A percentile compares a stretch with the other conserved stretches of the same genome.
These are phyloP conservation scores for Xerus rutilus DNA, from an alignment of 2,797 vertebrate genomes.

Conservation along the genomic window DNA sequence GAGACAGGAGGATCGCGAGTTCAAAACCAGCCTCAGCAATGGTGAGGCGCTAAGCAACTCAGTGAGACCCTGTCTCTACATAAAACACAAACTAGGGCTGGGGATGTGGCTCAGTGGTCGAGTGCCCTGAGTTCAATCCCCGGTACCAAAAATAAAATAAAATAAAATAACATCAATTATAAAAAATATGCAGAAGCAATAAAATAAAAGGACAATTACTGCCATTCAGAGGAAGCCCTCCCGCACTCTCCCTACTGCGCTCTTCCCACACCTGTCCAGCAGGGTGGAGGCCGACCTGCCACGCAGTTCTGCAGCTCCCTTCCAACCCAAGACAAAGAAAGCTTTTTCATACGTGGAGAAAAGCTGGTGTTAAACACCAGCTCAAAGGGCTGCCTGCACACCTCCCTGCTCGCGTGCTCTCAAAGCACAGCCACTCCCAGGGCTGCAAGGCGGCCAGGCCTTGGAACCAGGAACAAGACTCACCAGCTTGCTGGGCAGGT, in stretches of 20 bases:
- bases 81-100: no score
- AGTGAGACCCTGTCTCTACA: no score
- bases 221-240: neutral
- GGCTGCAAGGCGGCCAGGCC: accelerated
- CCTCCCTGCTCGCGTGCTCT: accelerated
- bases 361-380: neutral
- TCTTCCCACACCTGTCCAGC: accelerated
- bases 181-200: neutral
- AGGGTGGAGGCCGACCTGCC: neutral
- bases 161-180: no score
- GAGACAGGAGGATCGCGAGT: no score
- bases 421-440: accelerated
- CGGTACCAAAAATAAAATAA: neutral
- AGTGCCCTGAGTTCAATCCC: no score
- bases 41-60: no score
- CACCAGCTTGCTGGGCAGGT: slow-evolving; percentile 95
- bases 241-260: neutral
- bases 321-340: neutral
- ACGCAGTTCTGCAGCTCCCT: neutral
- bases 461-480: slow-evolving; percentile 56
- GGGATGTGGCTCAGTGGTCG: no score
- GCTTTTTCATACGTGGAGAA: accelerated
- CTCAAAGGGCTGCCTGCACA: neutral
- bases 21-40: no score
- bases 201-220: neutral